These are phyloP conservation scores for Trachelus troglodyta DNA, from an alignment of 2,888 invertebrate species.

Conservation along the genomic window DNA sequence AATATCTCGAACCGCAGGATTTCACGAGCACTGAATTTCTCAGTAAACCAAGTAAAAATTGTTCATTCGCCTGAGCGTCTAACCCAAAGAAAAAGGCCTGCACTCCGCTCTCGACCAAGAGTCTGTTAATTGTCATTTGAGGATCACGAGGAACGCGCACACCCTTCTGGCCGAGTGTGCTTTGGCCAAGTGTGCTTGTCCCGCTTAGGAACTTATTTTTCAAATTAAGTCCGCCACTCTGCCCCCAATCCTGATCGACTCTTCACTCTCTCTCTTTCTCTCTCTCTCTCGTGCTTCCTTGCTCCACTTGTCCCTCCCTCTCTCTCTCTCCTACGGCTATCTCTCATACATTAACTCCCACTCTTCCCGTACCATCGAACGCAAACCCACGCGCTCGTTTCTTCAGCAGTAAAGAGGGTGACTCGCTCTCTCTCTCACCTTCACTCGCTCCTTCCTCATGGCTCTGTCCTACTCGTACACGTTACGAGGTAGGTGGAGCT, in stretches of 20 bases:
- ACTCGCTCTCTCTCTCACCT: constrained; percentile 8
- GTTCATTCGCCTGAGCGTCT: neutral
- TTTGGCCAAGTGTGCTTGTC: constrained; percentile 64
- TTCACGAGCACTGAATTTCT: neutral
- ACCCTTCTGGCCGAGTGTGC: constrained; percentile 61
- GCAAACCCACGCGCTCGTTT: neutral
- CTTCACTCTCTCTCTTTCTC: neutral
- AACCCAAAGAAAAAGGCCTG: neutral
- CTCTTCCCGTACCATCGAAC: neutral
- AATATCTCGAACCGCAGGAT: neutral
- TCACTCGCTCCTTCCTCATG: neutral
- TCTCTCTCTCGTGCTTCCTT: neutral
- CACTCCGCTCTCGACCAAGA: constrained; percentile 18
- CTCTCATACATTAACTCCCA: neutral
- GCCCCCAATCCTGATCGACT: constrained; percentile 1
- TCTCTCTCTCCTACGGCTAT: constrained; percentile 15
- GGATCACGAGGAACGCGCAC: constrained; percentile 16
- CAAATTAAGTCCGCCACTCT: constrained; percentile 57
- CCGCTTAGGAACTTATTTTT: constrained; percentile 56
- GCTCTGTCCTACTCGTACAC: constrained; percentile 17
- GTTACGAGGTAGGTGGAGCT: constrained; percentile 50
- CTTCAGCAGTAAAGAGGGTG: neutral
- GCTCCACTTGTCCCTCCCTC: constrained; percentile 6
- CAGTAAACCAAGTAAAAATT: neutral
- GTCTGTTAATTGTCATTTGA: constrained; percentile 13